Conservation (phyloP, 1,140 invertebrate genomes). For the Drosophila rufa region DNA sequence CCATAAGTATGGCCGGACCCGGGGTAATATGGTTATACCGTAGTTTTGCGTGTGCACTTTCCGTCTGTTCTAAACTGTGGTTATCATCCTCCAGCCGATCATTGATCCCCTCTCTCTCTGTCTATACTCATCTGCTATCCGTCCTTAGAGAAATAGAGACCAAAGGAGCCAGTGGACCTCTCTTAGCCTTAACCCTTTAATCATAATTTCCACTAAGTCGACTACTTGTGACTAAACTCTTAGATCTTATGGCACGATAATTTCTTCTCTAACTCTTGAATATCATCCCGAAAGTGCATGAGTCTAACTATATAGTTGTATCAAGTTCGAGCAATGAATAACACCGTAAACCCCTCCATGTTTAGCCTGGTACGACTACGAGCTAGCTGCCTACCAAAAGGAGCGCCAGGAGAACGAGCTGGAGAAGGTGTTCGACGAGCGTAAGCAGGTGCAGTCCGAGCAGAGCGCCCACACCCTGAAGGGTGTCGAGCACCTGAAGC, state of each 20-base stretch:
- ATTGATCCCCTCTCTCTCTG: slow-evolving; percentile 55
- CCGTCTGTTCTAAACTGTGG: slow-evolving; percentile 63
- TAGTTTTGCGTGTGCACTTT: slow-evolving; percentile 56
- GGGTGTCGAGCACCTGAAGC: slow-evolving; percentile 88
- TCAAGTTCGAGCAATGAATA: slow-evolving; percentile 10
- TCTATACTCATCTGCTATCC: slow-evolving; percentile 43
- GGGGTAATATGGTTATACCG: slow-evolving; percentile 73
- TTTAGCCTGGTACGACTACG: slow-evolving; percentile 96
- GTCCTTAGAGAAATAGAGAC: slow-evolving; percentile 8
- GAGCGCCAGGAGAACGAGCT: slow-evolving; percentile 94
- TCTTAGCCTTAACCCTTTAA: slow-evolving; percentile 12
- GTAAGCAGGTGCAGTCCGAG: slow-evolving; percentile 89
- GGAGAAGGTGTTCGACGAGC: slow-evolving; percentile 94
- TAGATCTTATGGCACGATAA: slow-evolving; percentile 7
- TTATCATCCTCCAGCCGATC: slow-evolving; percentile 53
- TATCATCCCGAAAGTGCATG: slow-evolving; percentile 25
- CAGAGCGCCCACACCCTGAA: slow-evolving; percentile 87
- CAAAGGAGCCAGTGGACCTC: slow-evolving; percentile 35
- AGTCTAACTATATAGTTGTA: slow-evolving; percentile 2
- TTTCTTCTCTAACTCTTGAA: slow-evolving; percentile 9
- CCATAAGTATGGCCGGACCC: slow-evolving; percentile 66
- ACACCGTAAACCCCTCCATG: slow-evolving; percentile 17
- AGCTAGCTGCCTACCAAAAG: slow-evolving; percentile 93
- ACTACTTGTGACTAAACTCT: slow-evolving; percentile 33
- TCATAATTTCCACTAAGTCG: slow-evolving; percentile 43